A percentile compares a stretch with the other conserved stretches of the same genome.
phyloP scores from a whole-genome alignment of 2,797 vertebrate genomes.

The Hyperoplus lanceolatus region DNA sequence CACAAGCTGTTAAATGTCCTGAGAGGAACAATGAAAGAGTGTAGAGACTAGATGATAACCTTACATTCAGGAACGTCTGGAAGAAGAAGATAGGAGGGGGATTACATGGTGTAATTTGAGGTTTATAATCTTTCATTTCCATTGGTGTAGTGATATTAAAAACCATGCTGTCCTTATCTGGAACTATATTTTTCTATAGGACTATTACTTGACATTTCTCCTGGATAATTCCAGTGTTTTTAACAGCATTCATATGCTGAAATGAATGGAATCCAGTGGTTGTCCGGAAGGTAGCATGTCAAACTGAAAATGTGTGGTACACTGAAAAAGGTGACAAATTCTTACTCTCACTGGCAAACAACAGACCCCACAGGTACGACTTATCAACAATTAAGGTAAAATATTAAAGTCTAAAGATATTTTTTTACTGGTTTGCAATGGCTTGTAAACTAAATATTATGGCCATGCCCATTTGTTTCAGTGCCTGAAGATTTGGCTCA shows the following conservation, averaged over 20 bases:
- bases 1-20: conserved; percentile 58
- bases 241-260: no score
- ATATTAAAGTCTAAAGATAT: no score
- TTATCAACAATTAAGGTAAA: no score
- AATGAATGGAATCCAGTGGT: no score
- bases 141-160: neutral
- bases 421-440: neutral
- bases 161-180: neutral
- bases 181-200: no score
- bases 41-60: conserved; percentile 37
- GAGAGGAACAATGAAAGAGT: conserved; percentile 40
- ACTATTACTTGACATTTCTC: neutral
- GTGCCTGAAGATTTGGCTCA: neutral
- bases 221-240: neutral
- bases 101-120: conserved; percentile 37
- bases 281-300: no score
- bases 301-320: no score
- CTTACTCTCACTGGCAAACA: no score
- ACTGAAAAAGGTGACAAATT: no score
- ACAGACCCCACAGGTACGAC: no score
- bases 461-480: neutral
- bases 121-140: conserved; percentile 36
- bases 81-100: conserved; percentile 32
- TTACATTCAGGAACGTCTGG: conserved; percentile 8
- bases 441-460: neutral